A percentile compares a stretch with the other conserved stretches of the same genome.
Conservation (phyloP, 2,113 vertebrate genomes). For the Lamprotornis superbus region DNA sequence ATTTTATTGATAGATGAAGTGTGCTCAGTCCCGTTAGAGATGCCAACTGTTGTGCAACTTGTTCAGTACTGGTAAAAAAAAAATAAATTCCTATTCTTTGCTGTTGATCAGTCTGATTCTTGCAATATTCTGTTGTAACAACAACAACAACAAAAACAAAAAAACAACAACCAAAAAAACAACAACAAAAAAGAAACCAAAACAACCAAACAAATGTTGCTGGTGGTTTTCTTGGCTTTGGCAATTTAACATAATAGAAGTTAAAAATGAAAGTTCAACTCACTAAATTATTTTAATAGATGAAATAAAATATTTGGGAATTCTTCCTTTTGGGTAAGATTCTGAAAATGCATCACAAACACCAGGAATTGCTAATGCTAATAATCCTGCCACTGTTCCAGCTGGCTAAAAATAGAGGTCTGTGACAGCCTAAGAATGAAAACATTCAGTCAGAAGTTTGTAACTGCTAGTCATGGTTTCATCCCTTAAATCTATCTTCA, state of each 20-base stretch:
- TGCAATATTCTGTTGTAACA: neutral
- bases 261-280: neutral
- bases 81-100: neutral
- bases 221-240: neutral
- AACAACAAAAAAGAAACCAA: too few relatives aligned
- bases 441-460: neutral
- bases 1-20: neutral
- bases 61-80: neutral
- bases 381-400: neutral
- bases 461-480: neutral
- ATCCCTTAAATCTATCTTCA: neutral
- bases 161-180: too few relatives aligned
- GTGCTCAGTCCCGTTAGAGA: neutral
- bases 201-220: neutral
- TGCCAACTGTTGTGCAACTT: neutral
- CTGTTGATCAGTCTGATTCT: neutral
- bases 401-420: slow-evolving; percentile 3
- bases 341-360: neutral
- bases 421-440: neutral
- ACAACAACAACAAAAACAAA: neutral
- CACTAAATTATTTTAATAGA: neutral
- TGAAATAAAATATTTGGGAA: neutral
- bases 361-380: neutral
- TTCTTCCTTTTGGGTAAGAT: neutral
- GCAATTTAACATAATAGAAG: neutral